Evolutionary conservation across 2,888 invertebrate genomes (phyloP).

Genomic region (Latrodectus hesperus): DNA sequence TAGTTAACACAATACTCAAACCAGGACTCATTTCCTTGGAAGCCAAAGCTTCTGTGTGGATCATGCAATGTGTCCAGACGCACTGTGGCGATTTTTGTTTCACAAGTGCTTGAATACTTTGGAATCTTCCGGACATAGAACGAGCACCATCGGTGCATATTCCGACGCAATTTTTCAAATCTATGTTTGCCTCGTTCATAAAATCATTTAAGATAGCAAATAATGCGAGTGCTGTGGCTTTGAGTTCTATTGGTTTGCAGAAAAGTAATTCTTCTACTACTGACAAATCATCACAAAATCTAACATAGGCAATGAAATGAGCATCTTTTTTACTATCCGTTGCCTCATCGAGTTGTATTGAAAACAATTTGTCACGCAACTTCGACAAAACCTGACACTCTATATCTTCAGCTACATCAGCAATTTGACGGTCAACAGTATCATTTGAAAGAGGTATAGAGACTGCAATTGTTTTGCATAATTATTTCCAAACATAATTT

Average conservation of each 20-base stretch:
- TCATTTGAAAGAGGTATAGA: constrained; percentile 47
- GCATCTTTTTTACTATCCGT: constrained; percentile 38
- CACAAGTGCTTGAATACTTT: no score
- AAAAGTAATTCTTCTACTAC: constrained; percentile 41
- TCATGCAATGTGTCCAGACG: no score
- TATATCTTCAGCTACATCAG: constrained; percentile 57
- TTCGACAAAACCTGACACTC: constrained; percentile 49
- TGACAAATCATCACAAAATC: constrained; percentile 41
- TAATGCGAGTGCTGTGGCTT: constrained; percentile 31
- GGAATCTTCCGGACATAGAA: constrained; percentile 51
- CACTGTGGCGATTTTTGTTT: no score
- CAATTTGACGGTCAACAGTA: constrained; percentile 51
- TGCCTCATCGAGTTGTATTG: constrained; percentile 24
- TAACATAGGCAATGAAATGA: constrained; percentile 35
- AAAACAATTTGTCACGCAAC: constrained; percentile 47
- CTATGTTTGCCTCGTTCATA: constrained; percentile 43
- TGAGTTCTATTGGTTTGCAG: constrained; percentile 39
- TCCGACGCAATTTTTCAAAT: constrained; percentile 55
- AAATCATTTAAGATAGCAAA: constrained; percentile 29
- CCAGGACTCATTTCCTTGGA: no score
- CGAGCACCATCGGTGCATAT: constrained; percentile 56
- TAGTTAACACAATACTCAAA: no score
- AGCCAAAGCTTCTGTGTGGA: no score
- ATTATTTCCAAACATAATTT: constrained; percentile 14
- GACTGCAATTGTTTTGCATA: no score